Conservation (phyloP, 2,113 vertebrate genomes). For the Eira barbara region DNA sequence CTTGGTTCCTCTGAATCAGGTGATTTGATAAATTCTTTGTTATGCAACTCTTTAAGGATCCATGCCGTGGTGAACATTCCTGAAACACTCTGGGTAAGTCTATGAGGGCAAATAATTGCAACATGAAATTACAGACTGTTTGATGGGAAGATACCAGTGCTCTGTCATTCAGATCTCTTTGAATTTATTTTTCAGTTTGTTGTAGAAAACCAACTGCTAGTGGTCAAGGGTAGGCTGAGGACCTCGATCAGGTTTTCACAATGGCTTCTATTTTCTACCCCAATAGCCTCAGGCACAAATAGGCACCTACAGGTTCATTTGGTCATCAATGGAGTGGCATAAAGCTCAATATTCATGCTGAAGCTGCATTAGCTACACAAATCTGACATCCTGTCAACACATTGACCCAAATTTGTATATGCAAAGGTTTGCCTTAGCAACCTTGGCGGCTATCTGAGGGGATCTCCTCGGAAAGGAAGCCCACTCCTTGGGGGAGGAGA, state of each 20-base stretch:
- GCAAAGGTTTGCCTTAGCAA: slow-evolving; percentile 41
- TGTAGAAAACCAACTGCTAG: neutral
- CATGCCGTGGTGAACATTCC: neutral
- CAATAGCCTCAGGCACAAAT: neutral
- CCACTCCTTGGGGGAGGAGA: neutral
- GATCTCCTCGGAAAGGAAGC: slow-evolving; percentile 2
- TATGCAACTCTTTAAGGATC: neutral
- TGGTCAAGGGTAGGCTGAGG: neutral
- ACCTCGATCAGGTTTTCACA: neutral
- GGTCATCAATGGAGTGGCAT: slow-evolving; percentile 22
- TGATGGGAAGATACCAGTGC: neutral
- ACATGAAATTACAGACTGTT: neutral
- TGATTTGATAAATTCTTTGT: neutral
- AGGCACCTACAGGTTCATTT: slow-evolving; percentile 41
- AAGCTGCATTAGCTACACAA: slow-evolving; percentile 27
- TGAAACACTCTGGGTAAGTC: neutral
- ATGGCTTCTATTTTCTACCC: neutral
- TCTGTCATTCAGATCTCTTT: neutral
- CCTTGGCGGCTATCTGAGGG: neutral
- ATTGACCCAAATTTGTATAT: slow-evolving; percentile 48
- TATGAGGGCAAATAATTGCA: neutral
- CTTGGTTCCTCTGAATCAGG: neutral
- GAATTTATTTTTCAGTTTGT: neutral
- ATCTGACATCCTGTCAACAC: slow-evolving; percentile 56
- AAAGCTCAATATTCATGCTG: slow-evolving; percentile 32